Base-by-base conservation (phyloP, 2,888 invertebrate species). In the Plagodis pulveraria region DNA sequence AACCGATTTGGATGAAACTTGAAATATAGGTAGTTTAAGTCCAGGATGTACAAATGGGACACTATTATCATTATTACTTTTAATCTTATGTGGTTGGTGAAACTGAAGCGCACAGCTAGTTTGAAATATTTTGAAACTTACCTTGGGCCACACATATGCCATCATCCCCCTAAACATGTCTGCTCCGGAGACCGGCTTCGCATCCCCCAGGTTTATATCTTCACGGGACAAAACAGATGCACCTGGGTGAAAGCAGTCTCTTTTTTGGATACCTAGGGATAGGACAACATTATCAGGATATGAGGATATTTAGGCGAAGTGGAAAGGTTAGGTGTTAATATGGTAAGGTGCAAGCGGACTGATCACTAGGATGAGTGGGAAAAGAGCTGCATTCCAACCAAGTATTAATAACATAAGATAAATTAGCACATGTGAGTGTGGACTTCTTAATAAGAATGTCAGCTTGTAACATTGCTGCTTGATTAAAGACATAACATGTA, bases 141-240 rank as follows among this genome's bases (percentile, higher is more conserved):
- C 97, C 93, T 97, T 96, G 34, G 99, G 99, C 99, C 99, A 99
- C 58, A 99, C 96, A 89, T 99, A 98, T 51, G 94, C 94, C 83
- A 97, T 84, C 98, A 99, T 98, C 51, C 96, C 96, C 68, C 94
- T 94, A 35, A 98, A 79, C 96, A 99, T 98, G 77, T 98, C 95
- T 73, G 91, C 76, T 66, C 96, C 94, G 7, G 96, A 93, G 63
- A 97, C 94, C 50, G 94, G 91, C 76, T 92, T 91, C 44, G 93
- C 89, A 78, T 94, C 93, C 38, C 91, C 93, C 72, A 95, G 77
- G 77, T 94, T 93, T 63, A 96, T 90, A 85, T 93, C 93, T 80
- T 95, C 95, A 79, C 95, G 91, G 67, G 94, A 93, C 76, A 96
- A 89, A 84, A 93, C 93, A 77, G 96, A 95, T 48, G 95, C 94